Base-by-base conservation (phyloP, 2,888 invertebrate species). In the Sphaerophoria rueppellii region DNA sequence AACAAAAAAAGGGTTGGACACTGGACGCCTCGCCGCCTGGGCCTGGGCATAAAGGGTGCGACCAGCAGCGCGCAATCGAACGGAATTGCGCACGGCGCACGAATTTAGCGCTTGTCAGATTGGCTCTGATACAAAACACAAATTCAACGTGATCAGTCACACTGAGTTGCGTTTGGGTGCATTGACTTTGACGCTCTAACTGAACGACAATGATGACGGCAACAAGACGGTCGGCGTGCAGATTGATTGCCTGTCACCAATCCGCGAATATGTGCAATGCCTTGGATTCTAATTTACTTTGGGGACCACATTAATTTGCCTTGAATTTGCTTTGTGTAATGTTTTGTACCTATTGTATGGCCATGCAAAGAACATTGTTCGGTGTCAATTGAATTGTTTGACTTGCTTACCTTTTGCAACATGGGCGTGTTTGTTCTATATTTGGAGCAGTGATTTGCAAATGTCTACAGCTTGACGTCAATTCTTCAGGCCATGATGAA, bases 331-430 rank as follows among this genome's bases (percentile, higher is more conserved):
- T 73, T 70, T 32, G 34, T 46, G 24, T 57, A 7, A 6, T 43
- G 43, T 43, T 24, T 24, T 24, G 24, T 24, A 24, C 24, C 24
- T 24, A 50, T 74, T 24, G 16, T 58, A 72, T 46, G 69, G 75
- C 69, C 76, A 58, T 81, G 73, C 54, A 67, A 55, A 58, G 78
- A 72, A 71, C 76, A 73, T 77, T 85, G 85, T 81, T 73, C 73
- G 73, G 81, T 81, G 85, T 81, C 85, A 81, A 85, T 85, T 81
- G 85, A 85, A 80, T 81, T 81, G 85, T 85, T 83, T 60, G 60
- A 60, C 60, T 24, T 60, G 32, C 58, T 35, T 69, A 5, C 16
- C 7, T 52, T 46, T 60, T 12, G 4, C 24, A 24, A 16, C 40
- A 14, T 35, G 11, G 32, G 16, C 55, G 67, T 60, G 34, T 65